These are phyloP conservation scores for Anguilla pacifica DNA, from an alignment of 2,797 vertebrate genomes.

Conservation along the genomic window DNA sequence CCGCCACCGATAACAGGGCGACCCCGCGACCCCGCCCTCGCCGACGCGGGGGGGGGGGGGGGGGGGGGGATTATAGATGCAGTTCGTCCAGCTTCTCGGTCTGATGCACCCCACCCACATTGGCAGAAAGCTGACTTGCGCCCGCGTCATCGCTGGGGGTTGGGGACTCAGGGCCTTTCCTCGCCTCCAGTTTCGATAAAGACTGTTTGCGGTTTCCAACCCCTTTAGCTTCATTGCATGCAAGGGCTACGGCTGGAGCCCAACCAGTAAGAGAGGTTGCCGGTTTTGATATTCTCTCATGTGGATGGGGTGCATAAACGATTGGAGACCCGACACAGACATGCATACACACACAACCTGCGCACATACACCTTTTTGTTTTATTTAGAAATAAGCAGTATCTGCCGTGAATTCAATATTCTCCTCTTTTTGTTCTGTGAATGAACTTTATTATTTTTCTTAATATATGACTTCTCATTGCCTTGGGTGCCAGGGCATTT, in stretches of 20 bases:
- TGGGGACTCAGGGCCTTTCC: neutral
- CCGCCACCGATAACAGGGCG: conserved; percentile 14
- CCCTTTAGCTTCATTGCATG: neutral
- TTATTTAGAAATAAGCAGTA: conserved; percentile 99
- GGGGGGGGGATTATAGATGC: neutral
- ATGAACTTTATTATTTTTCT: conserved; percentile 83
- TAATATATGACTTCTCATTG: conserved; percentile 70
- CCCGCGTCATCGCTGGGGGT: neutral
- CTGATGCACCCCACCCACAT: conserved; percentile 5
- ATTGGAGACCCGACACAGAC: conserved; percentile 17
- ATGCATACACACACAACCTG: conserved; percentile 32
- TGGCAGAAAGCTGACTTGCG: neutral
- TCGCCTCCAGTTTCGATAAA: neutral
- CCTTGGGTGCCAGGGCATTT: conserved; percentile 79
- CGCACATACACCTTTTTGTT: conserved; percentile 31
- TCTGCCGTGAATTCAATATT: conserved; percentile 99
- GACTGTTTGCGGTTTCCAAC: conserved; percentile 26
- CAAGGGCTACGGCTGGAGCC: neutral
- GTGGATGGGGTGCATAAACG: conserved; percentile 3
- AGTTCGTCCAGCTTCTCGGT: neutral
- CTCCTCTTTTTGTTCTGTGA: conserved; percentile 99
- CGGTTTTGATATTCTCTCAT: neutral
- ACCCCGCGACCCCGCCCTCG: neutral
- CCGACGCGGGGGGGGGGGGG: neutral
- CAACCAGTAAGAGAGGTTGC: neutral